Conservation (phyloP, 2,113 vertebrate genomes). For the Coregonus clupeaformis region DNA sequence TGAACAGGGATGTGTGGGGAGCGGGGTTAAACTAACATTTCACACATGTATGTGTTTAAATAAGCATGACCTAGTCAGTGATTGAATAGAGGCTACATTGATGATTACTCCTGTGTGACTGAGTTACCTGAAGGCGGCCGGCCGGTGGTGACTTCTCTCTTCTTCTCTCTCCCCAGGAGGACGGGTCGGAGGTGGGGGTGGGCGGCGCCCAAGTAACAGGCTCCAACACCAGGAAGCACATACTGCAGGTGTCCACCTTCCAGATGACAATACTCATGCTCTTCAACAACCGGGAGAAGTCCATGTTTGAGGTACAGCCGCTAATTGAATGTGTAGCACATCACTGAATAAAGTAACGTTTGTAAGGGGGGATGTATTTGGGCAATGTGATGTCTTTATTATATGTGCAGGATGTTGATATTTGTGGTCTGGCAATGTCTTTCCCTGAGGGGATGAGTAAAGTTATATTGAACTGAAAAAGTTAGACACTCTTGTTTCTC, state of each 20-base stretch:
- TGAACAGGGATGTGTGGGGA: too few relatives aligned
- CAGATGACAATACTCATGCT: conserved; percentile 99
- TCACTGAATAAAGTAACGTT: neutral
- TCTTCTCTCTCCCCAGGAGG: conserved; percentile 77
- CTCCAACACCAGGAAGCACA: conserved; percentile 97
- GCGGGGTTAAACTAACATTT: too few relatives aligned
- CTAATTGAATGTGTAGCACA: neutral
- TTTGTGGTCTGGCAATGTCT: too few relatives aligned
- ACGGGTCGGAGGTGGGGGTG: conserved; percentile 94
- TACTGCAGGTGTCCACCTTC: conserved; percentile 98
- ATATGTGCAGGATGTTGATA: too few relatives aligned
- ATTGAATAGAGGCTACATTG: neutral
- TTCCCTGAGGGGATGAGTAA: too few relatives aligned
- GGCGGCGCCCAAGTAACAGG: conserved; percentile 97
- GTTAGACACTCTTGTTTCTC: neutral
- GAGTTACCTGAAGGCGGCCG: neutral
- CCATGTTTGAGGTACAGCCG: conserved; percentile 88
- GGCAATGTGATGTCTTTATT: too few relatives aligned
- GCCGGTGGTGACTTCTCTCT: neutral
- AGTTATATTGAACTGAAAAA: too few relatives aligned
- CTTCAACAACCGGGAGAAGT: conserved; percentile 98
- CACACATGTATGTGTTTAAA: neutral
- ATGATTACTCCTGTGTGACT: neutral
- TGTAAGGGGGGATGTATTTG: too few relatives aligned
- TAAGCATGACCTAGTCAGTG: neutral